Evolutionary conservation across 2,888 invertebrate species (phyloP).

Genomic region (Ophraella communa): DNA sequence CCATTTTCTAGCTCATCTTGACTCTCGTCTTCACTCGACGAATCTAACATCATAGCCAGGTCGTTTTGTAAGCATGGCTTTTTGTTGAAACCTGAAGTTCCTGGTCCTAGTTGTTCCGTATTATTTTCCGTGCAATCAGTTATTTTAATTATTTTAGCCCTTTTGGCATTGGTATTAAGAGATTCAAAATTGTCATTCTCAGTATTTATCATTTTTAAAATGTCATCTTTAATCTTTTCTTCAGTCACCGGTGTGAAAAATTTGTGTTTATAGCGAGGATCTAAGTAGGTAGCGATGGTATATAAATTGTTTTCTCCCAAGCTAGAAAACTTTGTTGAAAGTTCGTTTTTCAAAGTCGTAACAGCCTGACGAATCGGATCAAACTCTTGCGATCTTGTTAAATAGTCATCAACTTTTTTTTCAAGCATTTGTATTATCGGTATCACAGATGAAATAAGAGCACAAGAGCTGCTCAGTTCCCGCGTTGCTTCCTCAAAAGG

Average conservation of each 20-base stretch:
- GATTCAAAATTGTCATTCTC: slow-evolving; percentile 6
- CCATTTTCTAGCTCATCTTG: too few relatives aligned
- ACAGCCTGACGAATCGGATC: slow-evolving; percentile 8
- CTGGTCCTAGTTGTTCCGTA: neutral
- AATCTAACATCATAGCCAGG: neutral
- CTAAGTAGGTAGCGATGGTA: slow-evolving; percentile 43
- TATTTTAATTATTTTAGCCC: neutral
- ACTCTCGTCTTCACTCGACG: slow-evolving; percentile 19
- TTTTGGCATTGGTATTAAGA: neutral
- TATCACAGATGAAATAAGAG: slow-evolving; percentile 6
- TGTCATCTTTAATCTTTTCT: slow-evolving; percentile 39
- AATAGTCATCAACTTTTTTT: slow-evolving; percentile 15
- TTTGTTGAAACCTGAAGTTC: neutral
- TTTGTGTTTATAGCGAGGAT: slow-evolving; percentile 46
- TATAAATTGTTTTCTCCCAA: slow-evolving; percentile 44
- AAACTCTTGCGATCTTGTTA: slow-evolving; percentile 19
- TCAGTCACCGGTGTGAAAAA: slow-evolving; percentile 39
- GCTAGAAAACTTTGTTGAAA: slow-evolving; percentile 40
- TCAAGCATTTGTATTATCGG: slow-evolving; percentile 9
- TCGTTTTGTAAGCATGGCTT: slow-evolving; percentile 9
- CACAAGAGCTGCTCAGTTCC: slow-evolving; percentile 3
- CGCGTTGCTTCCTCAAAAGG: slow-evolving; percentile 14
- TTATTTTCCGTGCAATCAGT: slow-evolving; percentile 4
- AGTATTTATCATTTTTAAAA: slow-evolving; percentile 13
- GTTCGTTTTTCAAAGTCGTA: slow-evolving; percentile 40